Percentiles rank a stretch among this genome's conserved stretches.
phyloP scores from a whole-genome alignment of 1,140 invertebrate genomes.

The Phymastichus coffea region DNA sequence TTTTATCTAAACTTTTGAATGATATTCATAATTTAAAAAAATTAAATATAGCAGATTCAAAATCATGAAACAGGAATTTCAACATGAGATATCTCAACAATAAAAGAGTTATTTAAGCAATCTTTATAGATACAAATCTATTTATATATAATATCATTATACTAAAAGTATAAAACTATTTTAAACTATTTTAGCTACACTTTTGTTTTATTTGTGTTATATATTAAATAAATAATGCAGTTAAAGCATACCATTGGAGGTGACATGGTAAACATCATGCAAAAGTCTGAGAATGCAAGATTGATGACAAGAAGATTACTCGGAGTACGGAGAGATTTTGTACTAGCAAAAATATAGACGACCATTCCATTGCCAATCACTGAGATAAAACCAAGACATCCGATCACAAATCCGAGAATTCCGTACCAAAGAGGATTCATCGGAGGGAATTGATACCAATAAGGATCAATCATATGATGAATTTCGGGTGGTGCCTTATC shows the following conservation, averaged over 20 bases:
- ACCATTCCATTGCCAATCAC: conserved; percentile 81
- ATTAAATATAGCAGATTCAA: no score
- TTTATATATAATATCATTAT: no score
- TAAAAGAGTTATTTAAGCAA: no score
- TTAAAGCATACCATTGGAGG: conserved; percentile 75
- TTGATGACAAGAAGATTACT: conserved; percentile 84
- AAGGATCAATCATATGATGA: conserved; percentile 68
- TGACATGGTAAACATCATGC: conserved; percentile 83
- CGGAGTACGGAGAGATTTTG: conserved; percentile 77
- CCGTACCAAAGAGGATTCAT: conserved; percentile 79
- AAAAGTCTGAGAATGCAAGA: conserved; percentile 82
- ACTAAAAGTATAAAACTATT: no score
- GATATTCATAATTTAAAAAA: no score
- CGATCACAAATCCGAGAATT: conserved; percentile 74
- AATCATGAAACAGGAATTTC: no score
- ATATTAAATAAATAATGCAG: no score
- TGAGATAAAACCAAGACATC: conserved; percentile 70
- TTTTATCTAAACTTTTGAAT: no score
- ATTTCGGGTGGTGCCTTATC: conserved; percentile 74
- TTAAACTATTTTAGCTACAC: no score
- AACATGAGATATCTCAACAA: no score
- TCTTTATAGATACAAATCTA: no score
- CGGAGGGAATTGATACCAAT: conserved; percentile 77
- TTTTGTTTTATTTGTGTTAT: no score
- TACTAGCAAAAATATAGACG: conserved; percentile 79